Percentiles rank a stretch among this genome's conserved stretches.
phyloP scores from a whole-genome alignment of 2,113 vertebrate species.

The Dasyprocta punctata region DNA sequence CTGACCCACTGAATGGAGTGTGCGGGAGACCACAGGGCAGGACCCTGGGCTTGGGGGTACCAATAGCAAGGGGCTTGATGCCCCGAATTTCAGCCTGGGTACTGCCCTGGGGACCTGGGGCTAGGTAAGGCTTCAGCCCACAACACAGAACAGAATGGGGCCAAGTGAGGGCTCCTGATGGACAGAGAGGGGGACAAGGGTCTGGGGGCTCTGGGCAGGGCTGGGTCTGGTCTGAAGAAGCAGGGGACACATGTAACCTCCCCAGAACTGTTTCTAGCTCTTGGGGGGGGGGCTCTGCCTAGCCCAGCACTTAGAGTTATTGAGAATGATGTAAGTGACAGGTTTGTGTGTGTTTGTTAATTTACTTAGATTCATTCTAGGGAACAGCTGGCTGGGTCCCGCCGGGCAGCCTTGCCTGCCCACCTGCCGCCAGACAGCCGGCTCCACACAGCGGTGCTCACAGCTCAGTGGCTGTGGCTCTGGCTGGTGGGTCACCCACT shows the following conservation, averaged over 20 bases:
- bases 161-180: not conserved
- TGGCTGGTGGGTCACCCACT: not conserved
- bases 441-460: constrained; percentile 81
- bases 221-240: not conserved
- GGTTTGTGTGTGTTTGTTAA: constrained; percentile 88
- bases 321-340: constrained; percentile 85
- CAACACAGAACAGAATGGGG: not conserved
- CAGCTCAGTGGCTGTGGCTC: constrained; percentile 77
- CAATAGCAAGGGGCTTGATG: fast-evolving
- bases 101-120: not conserved
- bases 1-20: fast-evolving
- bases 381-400: constrained; percentile 88
- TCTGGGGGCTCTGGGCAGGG: not conserved
- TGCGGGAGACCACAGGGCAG: not conserved
- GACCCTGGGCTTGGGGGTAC: not conserved
- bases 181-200: not conserved
- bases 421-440: constrained; percentile 86
- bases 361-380: constrained; percentile 86
- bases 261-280: not conserved
- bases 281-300: not conserved
- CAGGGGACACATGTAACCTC: not conserved
- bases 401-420: constrained; percentile 84
- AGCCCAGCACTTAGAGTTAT: constrained; percentile 81
- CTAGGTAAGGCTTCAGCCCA: too few relatives aligned
- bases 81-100: too few relatives aligned